Evolutionary conservation across 92 coral and sea anemone genomes (phyloP).

Genomic region (Porites lobata): DNA sequence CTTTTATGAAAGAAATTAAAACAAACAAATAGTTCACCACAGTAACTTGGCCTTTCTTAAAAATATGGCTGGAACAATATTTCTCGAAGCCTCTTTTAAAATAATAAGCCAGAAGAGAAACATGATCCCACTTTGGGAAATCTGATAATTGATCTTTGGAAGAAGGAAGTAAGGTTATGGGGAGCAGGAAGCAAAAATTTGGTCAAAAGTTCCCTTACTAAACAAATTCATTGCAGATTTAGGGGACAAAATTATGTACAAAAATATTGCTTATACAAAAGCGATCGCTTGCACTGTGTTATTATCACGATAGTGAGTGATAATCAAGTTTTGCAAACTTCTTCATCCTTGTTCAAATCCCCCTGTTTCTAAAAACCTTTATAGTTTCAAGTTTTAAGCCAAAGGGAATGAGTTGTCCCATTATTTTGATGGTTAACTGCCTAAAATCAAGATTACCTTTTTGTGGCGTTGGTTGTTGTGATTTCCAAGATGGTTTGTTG

Average conservation of each 20-base stretch:
- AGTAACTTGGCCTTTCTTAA: neutral
- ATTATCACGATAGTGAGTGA: neutral
- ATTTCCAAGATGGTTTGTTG: neutral
- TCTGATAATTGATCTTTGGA: neutral
- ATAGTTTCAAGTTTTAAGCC: too few species aligned
- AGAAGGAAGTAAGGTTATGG: conserved; percentile 14
- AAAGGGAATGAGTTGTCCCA: too few species aligned
- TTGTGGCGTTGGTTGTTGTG: conserved; percentile 4
- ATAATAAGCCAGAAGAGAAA: neutral
- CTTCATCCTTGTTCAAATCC: too few species aligned
- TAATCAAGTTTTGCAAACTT: too few species aligned
- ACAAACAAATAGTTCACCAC: neutral
- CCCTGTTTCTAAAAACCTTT: too few species aligned
- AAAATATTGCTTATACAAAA: neutral
- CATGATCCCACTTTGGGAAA: neutral
- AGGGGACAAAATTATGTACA: neutral
- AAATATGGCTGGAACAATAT: neutral
- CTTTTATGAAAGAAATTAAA: neutral
- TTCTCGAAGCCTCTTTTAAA: neutral
- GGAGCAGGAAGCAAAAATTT: neutral
- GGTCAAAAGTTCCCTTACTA: neutral
- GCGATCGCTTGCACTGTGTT: too few species aligned
- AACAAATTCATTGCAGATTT: neutral
- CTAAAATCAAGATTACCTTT: conserved; percentile 17
- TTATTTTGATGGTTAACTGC: neutral